phyloP scores from a whole-genome alignment of 2,797 vertebrate genomes.

The Avahi laniger region DNA sequence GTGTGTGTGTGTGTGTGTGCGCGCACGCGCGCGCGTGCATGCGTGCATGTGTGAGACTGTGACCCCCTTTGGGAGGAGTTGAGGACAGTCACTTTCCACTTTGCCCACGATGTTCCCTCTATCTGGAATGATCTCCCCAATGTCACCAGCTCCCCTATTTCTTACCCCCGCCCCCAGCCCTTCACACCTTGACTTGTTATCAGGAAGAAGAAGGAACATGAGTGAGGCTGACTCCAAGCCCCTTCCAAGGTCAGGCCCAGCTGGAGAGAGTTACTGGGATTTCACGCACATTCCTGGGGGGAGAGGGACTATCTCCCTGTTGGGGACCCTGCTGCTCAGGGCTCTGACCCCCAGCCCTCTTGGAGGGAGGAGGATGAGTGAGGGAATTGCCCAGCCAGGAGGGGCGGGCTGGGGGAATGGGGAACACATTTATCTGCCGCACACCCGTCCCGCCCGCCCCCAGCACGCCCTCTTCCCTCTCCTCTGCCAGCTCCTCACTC shows the following conservation, averaged over 20 bases:
- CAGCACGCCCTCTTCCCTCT: not conserved
- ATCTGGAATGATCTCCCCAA: not conserved
- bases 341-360: conserved; percentile 34
- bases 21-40: too few relatives aligned
- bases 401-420: not conserved
- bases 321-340: not conserved
- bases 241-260: conserved; percentile 25
- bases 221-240: not conserved
- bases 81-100: not conserved
- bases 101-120: not conserved
- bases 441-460: not conserved
- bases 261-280: conserved; percentile 72
- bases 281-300: conserved; percentile 78
- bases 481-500: not conserved
- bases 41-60: not conserved
- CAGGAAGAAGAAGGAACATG: not conserved
- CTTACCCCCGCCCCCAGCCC: not conserved
- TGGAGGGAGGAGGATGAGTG: not conserved
- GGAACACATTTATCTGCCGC: not conserved
- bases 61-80: not conserved
- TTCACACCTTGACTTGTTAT: conserved; percentile 50
- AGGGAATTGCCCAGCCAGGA: conserved; percentile 29
- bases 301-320: not conserved
- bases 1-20: not conserved
- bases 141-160: not conserved